Evolutionary conservation across 2,888 invertebrate species (phyloP).

Genomic region (Gymnosoma rotundatum): DNA sequence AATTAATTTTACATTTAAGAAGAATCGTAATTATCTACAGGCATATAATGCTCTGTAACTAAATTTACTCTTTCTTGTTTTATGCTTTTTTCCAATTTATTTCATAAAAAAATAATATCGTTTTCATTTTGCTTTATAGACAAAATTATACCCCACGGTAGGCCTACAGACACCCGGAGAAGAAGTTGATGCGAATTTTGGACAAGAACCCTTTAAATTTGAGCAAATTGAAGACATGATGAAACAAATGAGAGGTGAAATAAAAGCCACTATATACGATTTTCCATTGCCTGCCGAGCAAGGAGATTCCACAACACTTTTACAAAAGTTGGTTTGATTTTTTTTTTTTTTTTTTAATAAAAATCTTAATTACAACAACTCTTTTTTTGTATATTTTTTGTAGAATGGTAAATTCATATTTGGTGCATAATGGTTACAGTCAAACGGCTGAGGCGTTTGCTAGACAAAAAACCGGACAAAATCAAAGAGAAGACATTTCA

Average conservation of each 20-base stretch:
- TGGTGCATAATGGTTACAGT: conserved; percentile 99
- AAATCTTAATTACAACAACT: neutral
- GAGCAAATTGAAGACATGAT: conserved; percentile 97
- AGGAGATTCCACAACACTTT: conserved; percentile 95
- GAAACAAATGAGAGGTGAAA: conserved; percentile 93
- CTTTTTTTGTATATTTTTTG: conserved; percentile 36
- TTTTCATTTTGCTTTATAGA: conserved; percentile 83
- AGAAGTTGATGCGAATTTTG: conserved; percentile 99
- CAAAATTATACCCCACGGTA: conserved; percentile 98
- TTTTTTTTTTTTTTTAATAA: neutral
- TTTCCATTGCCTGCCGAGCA: conserved; percentile 93
- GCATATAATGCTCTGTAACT: too few species aligned
- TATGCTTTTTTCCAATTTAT: too few species aligned
- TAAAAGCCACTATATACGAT: conserved; percentile 91
- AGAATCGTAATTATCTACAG: too few species aligned
- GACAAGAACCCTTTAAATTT: conserved; percentile 97
- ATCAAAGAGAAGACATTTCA: conserved; percentile 94
- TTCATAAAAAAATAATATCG: neutral
- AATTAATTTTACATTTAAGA: too few species aligned
- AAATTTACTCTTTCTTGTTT: too few species aligned
- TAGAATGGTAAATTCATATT: conserved; percentile 98
- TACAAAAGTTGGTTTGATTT: conserved; percentile 88
- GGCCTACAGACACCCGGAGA: conserved; percentile 99
- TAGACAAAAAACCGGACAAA: conserved; percentile 91
- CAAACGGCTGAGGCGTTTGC: conserved; percentile 97